Conservation (phyloP, 2,888 invertebrate genomes). For the Mayetiola destructor region DNA sequence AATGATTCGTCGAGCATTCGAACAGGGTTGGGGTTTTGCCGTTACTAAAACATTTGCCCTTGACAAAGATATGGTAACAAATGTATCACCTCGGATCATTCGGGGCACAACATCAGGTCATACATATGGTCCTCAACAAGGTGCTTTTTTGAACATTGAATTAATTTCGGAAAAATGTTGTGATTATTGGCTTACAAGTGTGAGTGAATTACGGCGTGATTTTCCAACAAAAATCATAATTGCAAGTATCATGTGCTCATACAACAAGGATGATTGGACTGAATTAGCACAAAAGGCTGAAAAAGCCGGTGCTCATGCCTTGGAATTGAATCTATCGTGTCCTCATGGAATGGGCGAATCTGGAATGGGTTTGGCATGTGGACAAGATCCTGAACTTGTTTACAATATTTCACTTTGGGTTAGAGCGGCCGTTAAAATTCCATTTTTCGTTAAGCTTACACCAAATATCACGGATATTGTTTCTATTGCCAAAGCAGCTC, state of each 20-base stretch:
- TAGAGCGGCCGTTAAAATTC: conserved; percentile 67
- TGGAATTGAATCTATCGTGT: conserved; percentile 92
- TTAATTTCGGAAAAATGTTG: conserved; percentile 92
- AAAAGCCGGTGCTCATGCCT: conserved; percentile 77
- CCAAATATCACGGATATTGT: conserved; percentile 95
- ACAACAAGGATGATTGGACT: conserved; percentile 76
- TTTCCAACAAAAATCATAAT: conserved; percentile 85
- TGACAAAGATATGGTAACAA: conserved; percentile 91
- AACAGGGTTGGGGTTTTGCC: conserved; percentile 95
- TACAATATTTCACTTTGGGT: conserved; percentile 86
- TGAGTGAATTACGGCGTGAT: conserved; percentile 77
- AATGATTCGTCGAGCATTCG: conserved; percentile 90
- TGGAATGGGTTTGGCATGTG: conserved; percentile 97
- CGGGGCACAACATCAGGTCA: conserved; percentile 86
- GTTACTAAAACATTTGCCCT: conserved; percentile 93
- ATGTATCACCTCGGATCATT: conserved; percentile 93
- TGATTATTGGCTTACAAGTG: conserved; percentile 82
- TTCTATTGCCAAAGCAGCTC: conserved; percentile 74
- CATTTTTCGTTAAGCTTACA: conserved; percentile 93
- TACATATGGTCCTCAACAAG: conserved; percentile 88
- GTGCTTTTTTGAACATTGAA: conserved; percentile 93
- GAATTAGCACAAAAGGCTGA: conserved; percentile 63
- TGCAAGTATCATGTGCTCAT: conserved; percentile 91
- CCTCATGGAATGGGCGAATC: conserved; percentile 96
- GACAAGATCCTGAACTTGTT: conserved; percentile 84